Percentiles rank a stretch among this genome's conserved stretches.
These are phyloP conservation scores for Netelia melanura DNA, from an alignment of 2,888 invertebrate species.

Conservation along the genomic window DNA sequence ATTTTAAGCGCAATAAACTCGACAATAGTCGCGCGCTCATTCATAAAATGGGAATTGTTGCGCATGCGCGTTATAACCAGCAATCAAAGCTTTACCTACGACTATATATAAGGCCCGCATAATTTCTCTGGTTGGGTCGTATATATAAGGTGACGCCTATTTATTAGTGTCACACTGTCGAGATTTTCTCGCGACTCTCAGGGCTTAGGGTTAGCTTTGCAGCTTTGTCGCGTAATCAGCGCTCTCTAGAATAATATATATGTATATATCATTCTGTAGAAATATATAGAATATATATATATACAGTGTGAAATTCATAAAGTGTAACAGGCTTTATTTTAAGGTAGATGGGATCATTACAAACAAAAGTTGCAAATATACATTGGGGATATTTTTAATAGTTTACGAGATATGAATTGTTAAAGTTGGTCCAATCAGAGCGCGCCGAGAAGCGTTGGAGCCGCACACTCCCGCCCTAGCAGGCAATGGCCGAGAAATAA, in stretches of 20 bases:
- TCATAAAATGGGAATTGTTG: conserved; percentile 23
- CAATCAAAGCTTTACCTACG: conserved; percentile 15
- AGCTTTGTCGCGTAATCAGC: conserved; percentile 41
- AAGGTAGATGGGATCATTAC: too few relatives aligned
- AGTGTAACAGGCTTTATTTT: too few relatives aligned
- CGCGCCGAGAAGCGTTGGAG: too few relatives aligned
- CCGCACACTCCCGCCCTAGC: too few relatives aligned
- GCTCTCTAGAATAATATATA: conserved; percentile 17
- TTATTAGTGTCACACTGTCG: conserved; percentile 48
- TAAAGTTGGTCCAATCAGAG: too few relatives aligned
- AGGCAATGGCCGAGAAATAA: too few relatives aligned
- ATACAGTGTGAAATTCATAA: too few relatives aligned
- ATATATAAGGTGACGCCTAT: conserved; percentile 56
- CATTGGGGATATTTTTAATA: too few relatives aligned
- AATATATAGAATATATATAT: too few relatives aligned
- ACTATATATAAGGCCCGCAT: conserved; percentile 31
- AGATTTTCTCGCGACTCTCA: conserved; percentile 16
- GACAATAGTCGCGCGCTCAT: conserved; percentile 38
- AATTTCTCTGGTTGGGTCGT: conserved; percentile 41
- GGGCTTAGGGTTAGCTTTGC: background rate
- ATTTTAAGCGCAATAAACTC: conserved; percentile 26
- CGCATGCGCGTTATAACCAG: conserved; percentile 8
- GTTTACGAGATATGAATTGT: too few relatives aligned
- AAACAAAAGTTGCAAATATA: too few relatives aligned
- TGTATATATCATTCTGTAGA: background rate